Evolutionary conservation across 2,113 vertebrate species (phyloP), one percentile per base, ranked within the genome.

Genomic region (Rhinogobius similis): DNA sequence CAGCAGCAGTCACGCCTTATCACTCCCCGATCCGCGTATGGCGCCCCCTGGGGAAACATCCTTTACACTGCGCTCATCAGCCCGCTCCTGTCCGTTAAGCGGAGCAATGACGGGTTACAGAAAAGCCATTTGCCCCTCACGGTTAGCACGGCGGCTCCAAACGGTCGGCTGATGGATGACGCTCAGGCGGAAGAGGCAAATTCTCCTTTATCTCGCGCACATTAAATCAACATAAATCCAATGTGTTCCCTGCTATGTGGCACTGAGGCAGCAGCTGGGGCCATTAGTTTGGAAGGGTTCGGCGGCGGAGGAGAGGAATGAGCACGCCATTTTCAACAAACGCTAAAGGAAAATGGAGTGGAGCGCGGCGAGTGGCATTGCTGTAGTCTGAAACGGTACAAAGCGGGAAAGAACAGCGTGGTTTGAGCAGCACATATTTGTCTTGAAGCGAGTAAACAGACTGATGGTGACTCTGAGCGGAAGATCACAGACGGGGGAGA

Each of bases 101-200:
- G 75, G 83, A 80, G 84, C 84, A 86, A 90, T 88, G 88, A 90
- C 81, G 87, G 88, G 77, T 86, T 87, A 86, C 76, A 70, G 66
- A 69, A 76, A 88, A 84, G 81, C 69, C 77, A 86, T 89, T 85
- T 84, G 76, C 77, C 86, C 82, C 78, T 69, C 73, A 73, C 82
- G 80, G 86, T 18, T 75, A 81, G 70, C 76, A 74, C 73, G 75
- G 32, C 24, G 9, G 43, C 82, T 44, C 56, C 80, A 69, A 83
- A 83, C 86, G 78, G 78, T 62, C 69, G 75, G 77, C 48, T 83
- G 86, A 88, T 82, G 79, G 64, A 87, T 84, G 76, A 10, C 8
- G 6, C 71, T 75, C 71, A 4, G 20, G 52, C 78, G 11, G 41
- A 61, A 55, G 62, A 52, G 59, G 41, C n/a, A 2, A 32, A 11